phyloP scores from a whole-genome alignment of 1,140 invertebrate genomes.

The Eumaeus atala region DNA sequence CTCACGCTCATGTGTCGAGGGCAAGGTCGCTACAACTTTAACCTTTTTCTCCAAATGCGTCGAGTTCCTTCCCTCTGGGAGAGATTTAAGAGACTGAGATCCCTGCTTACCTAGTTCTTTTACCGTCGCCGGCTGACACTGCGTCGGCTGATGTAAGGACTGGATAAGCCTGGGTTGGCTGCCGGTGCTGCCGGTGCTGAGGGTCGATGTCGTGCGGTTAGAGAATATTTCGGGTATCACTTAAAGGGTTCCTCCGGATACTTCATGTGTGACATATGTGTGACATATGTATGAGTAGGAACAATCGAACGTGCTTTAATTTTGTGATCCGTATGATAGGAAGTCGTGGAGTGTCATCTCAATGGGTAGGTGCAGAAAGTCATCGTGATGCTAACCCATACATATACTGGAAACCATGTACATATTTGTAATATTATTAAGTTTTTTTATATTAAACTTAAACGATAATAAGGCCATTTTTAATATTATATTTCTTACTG shows the following conservation, averaged over 20 bases:
- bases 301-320: no score
- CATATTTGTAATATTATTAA: no score
- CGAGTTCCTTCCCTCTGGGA: slow-evolving; percentile 52
- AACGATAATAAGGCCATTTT: no score
- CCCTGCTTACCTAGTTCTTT: no score
- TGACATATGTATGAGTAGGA: no score
- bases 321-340: no score
- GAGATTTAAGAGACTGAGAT: no score
- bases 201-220: slow-evolving; percentile 91
- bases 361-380: slow-evolving; percentile 38
- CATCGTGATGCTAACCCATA: slow-evolving; percentile 46
- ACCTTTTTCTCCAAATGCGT: slow-evolving; percentile 56
- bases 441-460: no score
- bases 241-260: not conserved
- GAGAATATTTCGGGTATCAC: slow-evolving; percentile 6
- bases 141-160: slow-evolving; percentile 92
- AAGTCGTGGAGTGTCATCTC: slow-evolving; percentile 25
- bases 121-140: slow-evolving; percentile 87
- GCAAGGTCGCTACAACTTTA: no score
- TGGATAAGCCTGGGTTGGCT: slow-evolving; percentile 95
- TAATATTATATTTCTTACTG: no score
- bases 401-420: slow-evolving; percentile 59
- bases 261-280: slow-evolving; percentile 68
- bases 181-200: no score
- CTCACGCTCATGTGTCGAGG: no score